Percentiles rank a stretch among this genome's conserved stretches.
Conservation (phyloP, 2,888 invertebrate genomes). For the Biston stratarius region DNA sequence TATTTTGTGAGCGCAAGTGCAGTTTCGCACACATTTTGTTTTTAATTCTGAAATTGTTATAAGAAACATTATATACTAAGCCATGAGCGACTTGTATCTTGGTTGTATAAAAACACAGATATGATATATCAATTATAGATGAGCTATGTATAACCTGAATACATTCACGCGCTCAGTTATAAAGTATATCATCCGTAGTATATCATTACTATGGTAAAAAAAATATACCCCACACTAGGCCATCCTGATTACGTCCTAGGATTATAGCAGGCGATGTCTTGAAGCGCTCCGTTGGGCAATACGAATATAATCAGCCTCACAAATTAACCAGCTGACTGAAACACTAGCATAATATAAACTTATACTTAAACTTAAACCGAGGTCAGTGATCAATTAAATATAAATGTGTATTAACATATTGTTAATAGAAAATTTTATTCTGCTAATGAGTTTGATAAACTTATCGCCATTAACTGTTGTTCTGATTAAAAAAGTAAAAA, state of each 20-base stretch:
- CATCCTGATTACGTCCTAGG: conserved; percentile 3
- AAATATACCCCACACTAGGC: background rate
- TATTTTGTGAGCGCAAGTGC: too few species aligned
- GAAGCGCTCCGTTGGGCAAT: conserved; percentile 47
- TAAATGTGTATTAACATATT: background rate
- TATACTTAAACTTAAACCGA: conserved; percentile 22
- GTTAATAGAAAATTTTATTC: background rate
- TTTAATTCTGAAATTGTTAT: too few species aligned
- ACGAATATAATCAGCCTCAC: conserved; percentile 23
- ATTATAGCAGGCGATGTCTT: conserved; percentile 30
- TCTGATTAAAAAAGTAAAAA: background rate
- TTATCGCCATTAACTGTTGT: conserved; percentile 3
- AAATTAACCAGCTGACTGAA: conserved; percentile 23
- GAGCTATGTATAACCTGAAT: too few species aligned
- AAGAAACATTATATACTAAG: too few species aligned
- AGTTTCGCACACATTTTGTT: too few species aligned
- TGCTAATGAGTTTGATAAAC: background rate
- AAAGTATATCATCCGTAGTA: too few species aligned
- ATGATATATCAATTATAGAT: too few species aligned
- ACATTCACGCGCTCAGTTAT: too few species aligned
- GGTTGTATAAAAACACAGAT: too few species aligned
- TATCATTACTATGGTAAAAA: background rate
- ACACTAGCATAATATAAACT: conserved; percentile 15
- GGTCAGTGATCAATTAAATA: conserved; percentile 12
- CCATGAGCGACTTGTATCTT: too few species aligned